Conservation (phyloP, 2,888 invertebrate species). For the Timandra comae region DNA sequence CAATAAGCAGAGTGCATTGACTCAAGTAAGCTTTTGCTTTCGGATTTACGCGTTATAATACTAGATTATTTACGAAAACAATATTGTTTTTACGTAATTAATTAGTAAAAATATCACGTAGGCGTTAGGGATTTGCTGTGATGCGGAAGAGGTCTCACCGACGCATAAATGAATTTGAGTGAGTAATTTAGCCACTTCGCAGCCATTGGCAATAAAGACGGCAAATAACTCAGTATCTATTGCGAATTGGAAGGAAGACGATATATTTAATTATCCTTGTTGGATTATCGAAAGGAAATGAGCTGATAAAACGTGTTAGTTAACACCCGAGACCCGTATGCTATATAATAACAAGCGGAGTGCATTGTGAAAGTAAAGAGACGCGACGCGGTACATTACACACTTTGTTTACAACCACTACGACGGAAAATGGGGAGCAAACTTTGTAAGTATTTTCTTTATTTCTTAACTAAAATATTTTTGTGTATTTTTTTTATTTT, state of each 20-base stretch:
- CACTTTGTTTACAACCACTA: not conserved
- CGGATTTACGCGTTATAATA: too few species aligned
- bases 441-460: conserved; percentile 18
- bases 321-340: conserved; percentile 14
- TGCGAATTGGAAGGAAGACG: conserved; percentile 6
- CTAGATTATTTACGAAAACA: too few species aligned
- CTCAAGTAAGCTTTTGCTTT: not conserved
- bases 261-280: conserved; percentile 31
- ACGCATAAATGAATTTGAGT: conserved; percentile 9
- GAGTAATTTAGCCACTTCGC: conserved; percentile 6
- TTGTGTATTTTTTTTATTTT: too few species aligned
- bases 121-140: too few species aligned
- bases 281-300: conserved; percentile 45
- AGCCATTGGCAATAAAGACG: conserved; percentile 6
- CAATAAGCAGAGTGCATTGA: not conserved
- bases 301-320: conserved; percentile 29
- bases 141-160: not conserved
- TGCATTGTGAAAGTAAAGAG: conserved; percentile 13
- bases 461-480: too few species aligned
- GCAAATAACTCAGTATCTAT: conserved; percentile 15
- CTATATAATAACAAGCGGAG: not conserved
- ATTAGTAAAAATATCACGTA: too few species aligned
- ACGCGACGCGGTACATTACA: conserved; percentile 4
- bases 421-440: conserved; percentile 24
- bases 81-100: too few species aligned